Conservation (phyloP, 30 jellyfish, hydroid and myxozoan genomes). For the Sanderia malayensis region DNA sequence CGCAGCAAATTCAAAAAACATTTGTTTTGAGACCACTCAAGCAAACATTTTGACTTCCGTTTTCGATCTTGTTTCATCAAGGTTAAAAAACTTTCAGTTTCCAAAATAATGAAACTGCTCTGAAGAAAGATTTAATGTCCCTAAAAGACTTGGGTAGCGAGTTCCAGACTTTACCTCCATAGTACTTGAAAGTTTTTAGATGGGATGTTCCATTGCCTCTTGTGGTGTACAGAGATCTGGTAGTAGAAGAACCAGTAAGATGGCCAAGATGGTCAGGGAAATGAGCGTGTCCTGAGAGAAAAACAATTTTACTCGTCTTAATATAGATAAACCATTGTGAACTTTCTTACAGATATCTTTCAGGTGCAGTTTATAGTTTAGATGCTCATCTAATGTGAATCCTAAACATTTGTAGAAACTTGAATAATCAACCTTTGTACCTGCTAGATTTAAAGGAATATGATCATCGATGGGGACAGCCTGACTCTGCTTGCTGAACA, state of each 20-base stretch:
- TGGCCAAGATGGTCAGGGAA: no score
- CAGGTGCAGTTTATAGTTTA: slow-evolving; percentile 2
- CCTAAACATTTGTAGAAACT: slow-evolving; percentile 19
- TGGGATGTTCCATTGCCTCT: no score
- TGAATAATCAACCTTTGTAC: slow-evolving; percentile 6
- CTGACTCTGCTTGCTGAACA: not conserved
- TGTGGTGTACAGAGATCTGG: slow-evolving; percentile 29
- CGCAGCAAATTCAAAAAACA: no score
- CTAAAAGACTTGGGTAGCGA: not conserved
- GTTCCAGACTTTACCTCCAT: not conserved
- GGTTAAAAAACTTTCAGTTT: no score
- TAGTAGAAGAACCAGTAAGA: slow-evolving; percentile 42
- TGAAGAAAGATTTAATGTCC: no score
- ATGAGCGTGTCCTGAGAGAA: slow-evolving; percentile 34
- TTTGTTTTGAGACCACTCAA: no score
- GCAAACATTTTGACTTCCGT: no score
- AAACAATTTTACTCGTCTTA: slow-evolving; percentile 5
- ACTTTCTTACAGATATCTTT: not conserved
- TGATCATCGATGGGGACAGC: slow-evolving; percentile 9
- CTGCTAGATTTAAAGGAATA: not conserved
- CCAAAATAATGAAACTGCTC: no score
- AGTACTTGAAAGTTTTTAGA: slow-evolving; percentile 18
- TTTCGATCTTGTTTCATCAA: no score
- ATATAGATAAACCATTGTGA: slow-evolving; percentile 17
- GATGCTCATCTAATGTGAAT: slow-evolving; percentile 9